Conservation (phyloP, 2,888 invertebrate species). For the Hesperia comma region DNA sequence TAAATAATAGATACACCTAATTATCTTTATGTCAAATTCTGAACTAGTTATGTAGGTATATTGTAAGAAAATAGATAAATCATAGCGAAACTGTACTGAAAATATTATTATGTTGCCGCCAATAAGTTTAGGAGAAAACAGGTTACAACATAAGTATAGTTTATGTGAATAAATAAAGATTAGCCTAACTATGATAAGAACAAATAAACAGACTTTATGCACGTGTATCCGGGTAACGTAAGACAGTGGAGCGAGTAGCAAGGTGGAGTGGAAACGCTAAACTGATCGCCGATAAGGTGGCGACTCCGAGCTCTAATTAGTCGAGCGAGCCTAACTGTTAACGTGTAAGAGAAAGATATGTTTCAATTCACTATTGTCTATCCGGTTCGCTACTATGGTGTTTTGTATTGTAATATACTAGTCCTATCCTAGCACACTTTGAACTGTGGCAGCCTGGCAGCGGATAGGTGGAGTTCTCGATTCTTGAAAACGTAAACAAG, state of each 20-base stretch:
- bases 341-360: conserved; percentile 40
- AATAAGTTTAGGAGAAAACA: too few relatives aligned
- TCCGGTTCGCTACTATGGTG: conserved; percentile 20
- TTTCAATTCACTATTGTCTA: conserved; percentile 42
- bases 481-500: too few relatives aligned
- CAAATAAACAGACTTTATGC: conserved; percentile 1
- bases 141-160: too few relatives aligned
- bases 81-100: too few relatives aligned
- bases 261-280: conserved; percentile 49
- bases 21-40: too few relatives aligned
- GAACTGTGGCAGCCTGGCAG: not conserved
- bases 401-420: too few relatives aligned
- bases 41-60: too few relatives aligned
- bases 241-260: conserved; percentile 45
- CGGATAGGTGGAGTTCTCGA: too few relatives aligned
- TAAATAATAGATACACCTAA: too few relatives aligned
- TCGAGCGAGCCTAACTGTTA: conserved; percentile 47
- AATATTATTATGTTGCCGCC: too few relatives aligned
- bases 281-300: conserved; percentile 54
- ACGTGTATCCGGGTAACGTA: conserved; percentile 23
- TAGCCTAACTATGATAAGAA: not conserved
- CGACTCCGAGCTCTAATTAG: conserved; percentile 53
- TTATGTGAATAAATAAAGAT: too few relatives aligned
- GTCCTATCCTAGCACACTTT: conserved; percentile 10
- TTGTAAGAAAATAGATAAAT: too few relatives aligned